A percentile compares a stretch with the other conserved stretches of the same genome.
phyloP scores from a whole-genome alignment of 2,113 vertebrate species.

The Myotis brandtii region DNA sequence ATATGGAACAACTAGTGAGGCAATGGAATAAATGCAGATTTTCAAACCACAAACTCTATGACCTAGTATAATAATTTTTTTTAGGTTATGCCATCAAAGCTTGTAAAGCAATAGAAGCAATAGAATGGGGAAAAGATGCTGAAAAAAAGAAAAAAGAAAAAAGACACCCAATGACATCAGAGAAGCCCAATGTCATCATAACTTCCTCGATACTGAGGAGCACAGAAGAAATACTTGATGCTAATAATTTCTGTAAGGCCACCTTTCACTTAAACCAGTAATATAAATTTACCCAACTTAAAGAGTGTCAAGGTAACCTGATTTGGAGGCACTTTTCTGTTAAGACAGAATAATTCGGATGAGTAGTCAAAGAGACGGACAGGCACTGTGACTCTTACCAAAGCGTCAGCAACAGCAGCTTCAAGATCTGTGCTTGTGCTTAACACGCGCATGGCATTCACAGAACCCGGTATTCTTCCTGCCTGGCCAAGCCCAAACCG shows the following conservation, averaged over 20 bases:
- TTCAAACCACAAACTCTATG: neutral
- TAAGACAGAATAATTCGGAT: conserved; percentile 72
- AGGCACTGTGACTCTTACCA: conserved; percentile 89
- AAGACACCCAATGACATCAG: conserved; percentile 53
- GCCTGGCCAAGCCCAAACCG: conserved; percentile 97
- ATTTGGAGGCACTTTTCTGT: conserved; percentile 33
- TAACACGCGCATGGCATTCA: conserved; percentile 96
- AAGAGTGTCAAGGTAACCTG: conserved; percentile 36
- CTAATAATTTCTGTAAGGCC: neutral
- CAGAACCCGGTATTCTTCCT: conserved; percentile 94
- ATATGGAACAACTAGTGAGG: neutral
- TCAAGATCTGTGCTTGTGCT: conserved; percentile 98
- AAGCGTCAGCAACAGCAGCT: conserved; percentile 96
- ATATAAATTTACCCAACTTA: neutral
- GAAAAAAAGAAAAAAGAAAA: neutral
- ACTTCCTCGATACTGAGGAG: neutral
- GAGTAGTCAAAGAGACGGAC: conserved; percentile 41
- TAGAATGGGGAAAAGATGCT: conserved; percentile 52
- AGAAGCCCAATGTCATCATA: conserved; percentile 55
- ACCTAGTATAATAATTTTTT: neutral
- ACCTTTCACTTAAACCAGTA: neutral
- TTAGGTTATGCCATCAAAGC: conserved; percentile 57
- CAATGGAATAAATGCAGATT: neutral
- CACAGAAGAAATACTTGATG: neutral
- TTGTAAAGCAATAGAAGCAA: conserved; percentile 56